Conservation (phyloP, 2,113 vertebrate species). For the Machaerirhynchus nigripectus region DNA sequence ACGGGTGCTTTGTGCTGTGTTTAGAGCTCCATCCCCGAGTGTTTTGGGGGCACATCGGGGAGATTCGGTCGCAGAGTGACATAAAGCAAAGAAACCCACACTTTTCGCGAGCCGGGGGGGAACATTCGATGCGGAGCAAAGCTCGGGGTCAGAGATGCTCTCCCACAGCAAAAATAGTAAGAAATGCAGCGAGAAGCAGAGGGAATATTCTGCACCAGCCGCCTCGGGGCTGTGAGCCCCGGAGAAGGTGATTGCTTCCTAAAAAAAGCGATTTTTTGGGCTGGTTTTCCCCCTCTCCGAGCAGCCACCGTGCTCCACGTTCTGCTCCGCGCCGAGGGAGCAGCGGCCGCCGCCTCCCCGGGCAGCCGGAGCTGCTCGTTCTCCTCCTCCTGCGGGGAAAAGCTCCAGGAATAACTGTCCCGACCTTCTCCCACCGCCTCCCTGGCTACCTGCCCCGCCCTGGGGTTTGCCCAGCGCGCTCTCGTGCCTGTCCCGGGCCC, state of each 20-base stretch:
- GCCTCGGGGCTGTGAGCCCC: neutral
- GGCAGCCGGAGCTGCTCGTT: neutral
- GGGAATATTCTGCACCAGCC: neutral
- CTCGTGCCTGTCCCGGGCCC: neutral
- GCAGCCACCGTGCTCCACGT: neutral
- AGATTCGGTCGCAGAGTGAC: neutral
- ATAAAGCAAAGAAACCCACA: neutral
- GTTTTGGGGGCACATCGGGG: neutral
- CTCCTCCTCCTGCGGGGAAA: neutral
- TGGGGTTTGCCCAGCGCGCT: neutral
- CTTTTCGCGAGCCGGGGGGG: accelerated
- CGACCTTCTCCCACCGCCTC: neutral
- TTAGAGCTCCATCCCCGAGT: neutral
- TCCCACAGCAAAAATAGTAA: neutral
- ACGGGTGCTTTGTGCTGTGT: neutral
- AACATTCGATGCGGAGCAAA: neutral
- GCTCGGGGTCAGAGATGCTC: neutral
- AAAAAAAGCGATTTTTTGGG: neutral
- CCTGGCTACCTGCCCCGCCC: neutral
- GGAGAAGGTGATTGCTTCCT: neutral
- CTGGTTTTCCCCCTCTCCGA: neutral
- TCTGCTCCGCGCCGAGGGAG: neutral
- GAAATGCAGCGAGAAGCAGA: neutral
- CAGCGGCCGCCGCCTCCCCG: neutral
- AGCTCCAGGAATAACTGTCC: neutral